Evolutionary conservation across 1,140 invertebrate genomes (phyloP).

Genomic region (Brachionus koreanus): DNA sequence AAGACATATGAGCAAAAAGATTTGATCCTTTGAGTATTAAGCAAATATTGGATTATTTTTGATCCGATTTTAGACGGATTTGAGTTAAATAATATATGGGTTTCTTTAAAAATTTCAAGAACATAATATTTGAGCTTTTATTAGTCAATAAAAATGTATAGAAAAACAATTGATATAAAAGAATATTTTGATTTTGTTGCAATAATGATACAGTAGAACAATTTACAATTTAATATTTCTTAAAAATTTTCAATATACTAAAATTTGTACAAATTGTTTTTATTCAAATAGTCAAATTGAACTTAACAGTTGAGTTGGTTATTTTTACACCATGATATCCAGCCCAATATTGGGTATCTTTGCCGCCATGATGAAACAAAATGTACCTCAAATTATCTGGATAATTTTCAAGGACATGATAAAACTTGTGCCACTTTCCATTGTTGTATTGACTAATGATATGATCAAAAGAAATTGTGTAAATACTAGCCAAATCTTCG

Average conservation of each 20-base stretch:
- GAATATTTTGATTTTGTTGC: too few relatives aligned
- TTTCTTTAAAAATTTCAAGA: too few relatives aligned
- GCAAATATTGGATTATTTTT: too few relatives aligned
- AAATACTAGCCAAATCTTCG: not conserved
- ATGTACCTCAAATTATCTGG: conserved; percentile 50
- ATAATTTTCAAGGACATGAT: conserved; percentile 51
- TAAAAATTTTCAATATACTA: not conserved
- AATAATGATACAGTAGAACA: too few relatives aligned
- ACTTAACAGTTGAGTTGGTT: conserved; percentile 58
- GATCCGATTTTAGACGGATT: too few relatives aligned
- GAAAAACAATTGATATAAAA: too few relatives aligned
- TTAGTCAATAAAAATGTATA: too few relatives aligned
- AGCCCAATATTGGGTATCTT: conserved; percentile 65
- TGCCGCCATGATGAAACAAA: conserved; percentile 60
- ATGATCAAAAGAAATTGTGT: conserved; percentile 9
- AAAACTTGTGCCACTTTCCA: conserved; percentile 42
- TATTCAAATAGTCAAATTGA: not conserved
- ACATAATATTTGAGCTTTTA: too few relatives aligned
- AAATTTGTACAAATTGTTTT: not conserved
- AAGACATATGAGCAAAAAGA: too few relatives aligned
- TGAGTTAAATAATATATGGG: too few relatives aligned
- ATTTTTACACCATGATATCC: conserved; percentile 70
- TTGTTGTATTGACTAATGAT: not conserved
- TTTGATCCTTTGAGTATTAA: too few relatives aligned
- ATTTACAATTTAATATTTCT: not conserved